A percentile compares a stretch with the other conserved stretches of the same genome.
Evolutionary conservation across 2,888 invertebrate genomes (phyloP).

Genomic region (Calameuta idolon): DNA sequence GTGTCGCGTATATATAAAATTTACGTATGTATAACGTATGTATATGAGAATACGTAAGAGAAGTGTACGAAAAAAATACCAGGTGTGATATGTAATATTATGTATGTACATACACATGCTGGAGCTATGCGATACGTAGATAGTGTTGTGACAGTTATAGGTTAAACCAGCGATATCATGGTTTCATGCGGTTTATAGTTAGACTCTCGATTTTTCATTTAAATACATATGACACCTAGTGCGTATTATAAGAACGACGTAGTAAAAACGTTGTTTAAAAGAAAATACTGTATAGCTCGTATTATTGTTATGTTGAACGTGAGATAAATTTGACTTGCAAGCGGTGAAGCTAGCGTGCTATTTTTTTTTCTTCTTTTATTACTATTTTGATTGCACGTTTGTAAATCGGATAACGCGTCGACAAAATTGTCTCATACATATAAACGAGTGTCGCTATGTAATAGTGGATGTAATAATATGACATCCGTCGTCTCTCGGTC

Average conservation of each 20-base stretch:
- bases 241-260: neutral
- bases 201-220: neutral
- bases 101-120: neutral
- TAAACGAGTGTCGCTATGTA: neutral
- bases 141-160: neutral
- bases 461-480: conserved; percentile 32
- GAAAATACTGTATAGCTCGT: neutral
- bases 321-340: neutral
- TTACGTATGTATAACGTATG: neutral
- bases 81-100: too few species aligned
- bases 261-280: neutral
- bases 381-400: neutral
- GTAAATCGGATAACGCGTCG: neutral
- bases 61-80: too few species aligned
- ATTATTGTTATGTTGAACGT: neutral
- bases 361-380: neutral
- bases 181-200: neutral
- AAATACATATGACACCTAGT: neutral
- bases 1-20: neutral
- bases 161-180: neutral
- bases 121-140: neutral
- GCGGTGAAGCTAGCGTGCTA: neutral
- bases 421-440: neutral
- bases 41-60: too few species aligned
- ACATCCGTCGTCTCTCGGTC: conserved; percentile 38